Percentiles rank a stretch among this genome's conserved stretches.
Evolutionary conservation across 2,797 vertebrate genomes (phyloP).

Genomic region (Microhierax caerulescens): DNA sequence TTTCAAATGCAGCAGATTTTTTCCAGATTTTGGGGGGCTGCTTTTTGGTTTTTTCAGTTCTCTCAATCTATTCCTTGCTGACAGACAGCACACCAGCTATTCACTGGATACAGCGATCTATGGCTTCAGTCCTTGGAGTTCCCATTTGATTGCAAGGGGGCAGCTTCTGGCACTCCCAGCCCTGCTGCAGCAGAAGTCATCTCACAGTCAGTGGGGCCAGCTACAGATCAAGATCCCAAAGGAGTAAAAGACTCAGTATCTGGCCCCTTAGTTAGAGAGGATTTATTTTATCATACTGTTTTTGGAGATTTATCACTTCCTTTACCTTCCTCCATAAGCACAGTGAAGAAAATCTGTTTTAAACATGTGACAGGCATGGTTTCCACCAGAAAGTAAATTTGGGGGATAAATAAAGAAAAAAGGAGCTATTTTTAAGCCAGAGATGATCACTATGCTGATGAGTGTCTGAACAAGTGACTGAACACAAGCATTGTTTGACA

Average conservation of each 20-base stretch:
- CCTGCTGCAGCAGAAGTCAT: neutral
- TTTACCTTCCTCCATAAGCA: neutral
- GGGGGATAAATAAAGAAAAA: slow-evolving; percentile 1
- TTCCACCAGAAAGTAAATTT: neutral
- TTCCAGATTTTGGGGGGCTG: neutral
- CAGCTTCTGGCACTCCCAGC: neutral
- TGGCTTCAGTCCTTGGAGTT: neutral
- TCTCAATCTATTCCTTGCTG: slow-evolving; percentile 1
- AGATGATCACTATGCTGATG: neutral
- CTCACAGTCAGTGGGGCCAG: neutral
- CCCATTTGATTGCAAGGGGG: neutral
- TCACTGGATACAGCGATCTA: neutral
- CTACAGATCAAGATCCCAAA: neutral
- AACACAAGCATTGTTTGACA: neutral
- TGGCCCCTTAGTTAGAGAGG: neutral
- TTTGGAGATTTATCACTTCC: slow-evolving; percentile 65
- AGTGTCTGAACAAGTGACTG: neutral
- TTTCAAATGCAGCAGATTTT: neutral
- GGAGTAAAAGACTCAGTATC: neutral
- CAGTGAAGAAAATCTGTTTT: slow-evolving; percentile 46
- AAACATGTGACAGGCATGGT: slow-evolving; percentile 14
- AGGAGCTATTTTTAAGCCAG: neutral
- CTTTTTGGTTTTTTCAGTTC: neutral
- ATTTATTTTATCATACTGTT: slow-evolving; percentile 5
- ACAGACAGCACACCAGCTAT: slow-evolving; percentile 21